Evolutionary conservation across 2,888 invertebrate genomes (phyloP), one percentile per base, ranked within the genome.

Genomic region (Harpalus rubripes): DNA sequence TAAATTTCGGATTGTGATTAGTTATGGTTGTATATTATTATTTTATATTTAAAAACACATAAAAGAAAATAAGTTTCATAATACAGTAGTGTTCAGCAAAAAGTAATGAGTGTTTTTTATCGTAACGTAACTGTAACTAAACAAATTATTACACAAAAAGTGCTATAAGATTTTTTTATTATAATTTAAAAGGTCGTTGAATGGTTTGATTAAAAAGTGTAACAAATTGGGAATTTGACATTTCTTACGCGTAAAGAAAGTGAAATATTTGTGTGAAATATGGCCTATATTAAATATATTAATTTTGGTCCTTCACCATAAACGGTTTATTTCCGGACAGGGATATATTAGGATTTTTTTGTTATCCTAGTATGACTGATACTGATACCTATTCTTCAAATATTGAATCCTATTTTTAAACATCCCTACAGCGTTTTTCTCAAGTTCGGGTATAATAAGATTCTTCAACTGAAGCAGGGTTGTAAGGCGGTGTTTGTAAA

Each of bases 161-260:
- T 59, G 15, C 26, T 18, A 63, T 5, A 63, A 0, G 59, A 63
- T 68, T 26, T 39, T 39, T 39, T 68, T 15, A 39, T 68, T 32
- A 4, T 32, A 32, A 32, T 32, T 32, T 32, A 32, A 32, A 68
- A 68, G 68, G 68, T 39, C 68, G 32, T 68, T 68, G 68, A 68
- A 32, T 68, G 68, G 32, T 68, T 74, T 16, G 44, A 18, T 18
- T 10, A 12, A 74, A 44, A 74, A 74, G 72, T 16, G 18, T 74
- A 44, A 18, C 44, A 18, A 44, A 74, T 44, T 74, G 7, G 12
- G 7, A 15, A 74, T 74, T 44, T 74, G 5, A 32, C 32, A 44
- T 44, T 74, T 44, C 16, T 12, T 74, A 44, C 10, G 68, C 68
- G 32, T 68, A n/a, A 44, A 44, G 72, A 74, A 74, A 44, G 72